A percentile compares a stretch with the other conserved stretches of the same genome.
Conservation (phyloP, 2,888 invertebrate genomes). For the Catocala fraxini region DNA sequence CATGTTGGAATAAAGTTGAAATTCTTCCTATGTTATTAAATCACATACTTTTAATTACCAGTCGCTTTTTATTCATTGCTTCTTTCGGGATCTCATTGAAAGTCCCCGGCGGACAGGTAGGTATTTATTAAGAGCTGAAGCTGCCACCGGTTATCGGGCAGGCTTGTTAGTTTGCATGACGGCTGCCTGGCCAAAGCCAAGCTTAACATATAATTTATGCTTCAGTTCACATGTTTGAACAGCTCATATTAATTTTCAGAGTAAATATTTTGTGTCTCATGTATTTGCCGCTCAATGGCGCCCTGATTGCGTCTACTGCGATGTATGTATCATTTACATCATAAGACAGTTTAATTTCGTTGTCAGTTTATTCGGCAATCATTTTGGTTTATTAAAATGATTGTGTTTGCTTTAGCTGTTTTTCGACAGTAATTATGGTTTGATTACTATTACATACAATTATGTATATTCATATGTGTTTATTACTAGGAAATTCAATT, state of each 20-base stretch:
- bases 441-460: not conserved
- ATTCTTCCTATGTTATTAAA: no score
- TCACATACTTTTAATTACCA: no score
- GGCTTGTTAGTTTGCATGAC: slow-evolving; percentile 24
- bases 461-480: not conserved
- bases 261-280: slow-evolving; percentile 34
- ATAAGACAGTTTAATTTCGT: slow-evolving; percentile 36
- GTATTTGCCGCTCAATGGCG: slow-evolving; percentile 36
- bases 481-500: not conserved
- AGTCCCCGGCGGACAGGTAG: slow-evolving; percentile 9
- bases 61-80: no score
- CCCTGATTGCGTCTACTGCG: slow-evolving; percentile 42
- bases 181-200: slow-evolving; percentile 37
- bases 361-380: slow-evolving; percentile 20
- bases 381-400: slow-evolving; percentile 1
- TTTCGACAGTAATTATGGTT: not conserved
- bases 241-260: slow-evolving; percentile 46
- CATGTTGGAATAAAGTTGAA: no score
- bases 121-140: slow-evolving; percentile 18
- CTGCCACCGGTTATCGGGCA: slow-evolving; percentile 28
- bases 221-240: slow-evolving; percentile 47
- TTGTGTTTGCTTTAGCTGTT: not conserved
- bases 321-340: slow-evolving; percentile 39
- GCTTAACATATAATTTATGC: slow-evolving; percentile 51
- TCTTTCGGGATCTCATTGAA: no score